These are phyloP conservation scores for Coilia nasus DNA, from an alignment of 2,797 vertebrate species.

Conservation along the genomic window DNA sequence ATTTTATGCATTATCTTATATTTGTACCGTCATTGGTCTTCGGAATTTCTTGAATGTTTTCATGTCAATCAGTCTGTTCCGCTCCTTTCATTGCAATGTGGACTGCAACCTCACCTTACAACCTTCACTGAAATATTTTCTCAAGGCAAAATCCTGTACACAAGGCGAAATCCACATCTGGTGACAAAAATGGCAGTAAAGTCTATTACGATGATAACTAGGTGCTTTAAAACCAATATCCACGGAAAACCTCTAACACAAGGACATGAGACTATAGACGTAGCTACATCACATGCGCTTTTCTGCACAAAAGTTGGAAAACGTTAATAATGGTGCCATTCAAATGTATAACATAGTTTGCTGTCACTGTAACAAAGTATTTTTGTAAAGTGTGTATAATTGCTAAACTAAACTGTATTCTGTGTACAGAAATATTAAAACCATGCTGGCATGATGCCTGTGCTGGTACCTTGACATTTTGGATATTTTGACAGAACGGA, in stretches of 20 bases:
- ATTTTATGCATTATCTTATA: background rate
- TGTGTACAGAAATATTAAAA: background rate
- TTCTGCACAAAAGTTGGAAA: no score
- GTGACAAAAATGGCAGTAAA: background rate
- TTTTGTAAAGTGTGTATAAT: no score
- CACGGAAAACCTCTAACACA: background rate
- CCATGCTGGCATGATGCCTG: background rate
- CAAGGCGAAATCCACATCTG: background rate
- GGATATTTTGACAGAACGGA: background rate
- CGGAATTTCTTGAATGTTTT: background rate
- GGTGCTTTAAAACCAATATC: background rate
- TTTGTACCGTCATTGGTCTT: background rate
- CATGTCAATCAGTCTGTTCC: background rate
- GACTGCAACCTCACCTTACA: background rate
- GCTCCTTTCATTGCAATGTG: background rate
- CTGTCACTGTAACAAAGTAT: no score
- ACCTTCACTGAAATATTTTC: background rate
- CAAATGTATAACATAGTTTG: no score
- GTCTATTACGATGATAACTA: background rate
- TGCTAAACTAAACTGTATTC: no score
- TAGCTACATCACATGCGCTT: no score
- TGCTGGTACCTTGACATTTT: constrained; percentile 11
- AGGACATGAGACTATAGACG: no score
- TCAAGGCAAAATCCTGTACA: background rate
- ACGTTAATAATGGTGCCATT: no score